Conservation (phyloP, 2,888 invertebrate genomes). For the Acanthosoma haemorrhoidale region DNA sequence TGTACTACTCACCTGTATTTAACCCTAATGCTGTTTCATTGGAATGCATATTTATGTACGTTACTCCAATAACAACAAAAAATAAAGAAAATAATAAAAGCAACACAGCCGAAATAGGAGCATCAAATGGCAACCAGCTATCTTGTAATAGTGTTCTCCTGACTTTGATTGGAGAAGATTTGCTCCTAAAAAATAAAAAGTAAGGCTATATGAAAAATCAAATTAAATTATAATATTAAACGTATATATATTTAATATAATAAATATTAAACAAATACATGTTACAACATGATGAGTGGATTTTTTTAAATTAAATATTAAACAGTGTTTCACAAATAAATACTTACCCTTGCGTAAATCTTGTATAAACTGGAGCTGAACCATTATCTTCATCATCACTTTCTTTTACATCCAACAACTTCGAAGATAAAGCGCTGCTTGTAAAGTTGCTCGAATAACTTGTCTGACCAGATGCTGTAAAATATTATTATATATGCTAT, state of each 20-base stretch:
- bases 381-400: slow-evolving; percentile 40
- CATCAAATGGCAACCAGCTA: slow-evolving; percentile 31
- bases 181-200: not conserved
- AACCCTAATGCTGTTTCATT: slow-evolving; percentile 15
- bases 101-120: slow-evolving; percentile 33
- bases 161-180: not conserved
- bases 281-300: too few relatives aligned
- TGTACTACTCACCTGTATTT: not conserved
- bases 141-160: slow-evolving; percentile 7
- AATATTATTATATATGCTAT: too few relatives aligned
- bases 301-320: too few relatives aligned
- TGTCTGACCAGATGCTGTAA: too few relatives aligned
- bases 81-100: slow-evolving; percentile 30
- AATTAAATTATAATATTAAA: not conserved
- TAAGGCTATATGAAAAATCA: not conserved
- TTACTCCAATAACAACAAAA: slow-evolving; percentile 33
- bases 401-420: slow-evolving; percentile 39
- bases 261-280: too few relatives aligned
- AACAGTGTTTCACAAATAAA: too few relatives aligned
- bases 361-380: slow-evolving; percentile 32
- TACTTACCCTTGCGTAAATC: slow-evolving; percentile 31
- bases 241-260: too few relatives aligned
- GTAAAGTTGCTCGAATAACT: too few relatives aligned
- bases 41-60: slow-evolving; percentile 34
- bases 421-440: slow-evolving; percentile 21